Evolutionary conservation across 2,888 invertebrate species (phyloP).

Genomic region (Drosophila anomalata): DNA sequence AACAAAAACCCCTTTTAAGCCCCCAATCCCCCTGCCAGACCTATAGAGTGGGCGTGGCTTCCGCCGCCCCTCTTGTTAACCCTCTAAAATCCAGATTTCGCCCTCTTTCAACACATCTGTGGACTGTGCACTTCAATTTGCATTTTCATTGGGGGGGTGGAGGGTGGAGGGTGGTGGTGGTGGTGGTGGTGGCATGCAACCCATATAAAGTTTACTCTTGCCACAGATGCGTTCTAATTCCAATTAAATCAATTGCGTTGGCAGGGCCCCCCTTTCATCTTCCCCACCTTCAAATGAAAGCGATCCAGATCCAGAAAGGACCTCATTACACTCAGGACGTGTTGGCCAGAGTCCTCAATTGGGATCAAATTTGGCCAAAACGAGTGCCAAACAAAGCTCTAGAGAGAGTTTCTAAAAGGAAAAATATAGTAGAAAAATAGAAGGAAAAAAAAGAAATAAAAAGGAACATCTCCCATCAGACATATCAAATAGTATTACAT

Average conservation of each 20-base stretch:
- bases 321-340: constrained; percentile 18
- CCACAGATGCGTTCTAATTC: constrained; percentile 51
- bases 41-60: not conserved
- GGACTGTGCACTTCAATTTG: constrained; percentile 62
- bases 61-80: not conserved
- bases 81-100: constrained; percentile 9
- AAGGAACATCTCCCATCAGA: constrained; percentile 33
- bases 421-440: no score
- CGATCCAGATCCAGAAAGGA: constrained; percentile 3
- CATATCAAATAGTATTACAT: constrained; percentile 22
- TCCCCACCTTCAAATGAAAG: not conserved
- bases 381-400: not conserved
- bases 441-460: not conserved
- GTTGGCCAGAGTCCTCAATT: not conserved
- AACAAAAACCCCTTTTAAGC: not conserved
- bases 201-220: constrained; percentile 1
- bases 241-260: constrained; percentile 74
- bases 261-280: no score
- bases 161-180: no score
- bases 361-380: constrained; percentile 14
- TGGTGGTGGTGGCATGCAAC: no score
- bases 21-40: not conserved
- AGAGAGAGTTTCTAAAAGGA: no score
- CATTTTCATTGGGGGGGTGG: constrained; percentile 36
- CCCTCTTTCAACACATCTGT: constrained; percentile 22